Base-by-base conservation (phyloP, 2,113 vertebrate species). In the Nannospalax galili region DNA sequence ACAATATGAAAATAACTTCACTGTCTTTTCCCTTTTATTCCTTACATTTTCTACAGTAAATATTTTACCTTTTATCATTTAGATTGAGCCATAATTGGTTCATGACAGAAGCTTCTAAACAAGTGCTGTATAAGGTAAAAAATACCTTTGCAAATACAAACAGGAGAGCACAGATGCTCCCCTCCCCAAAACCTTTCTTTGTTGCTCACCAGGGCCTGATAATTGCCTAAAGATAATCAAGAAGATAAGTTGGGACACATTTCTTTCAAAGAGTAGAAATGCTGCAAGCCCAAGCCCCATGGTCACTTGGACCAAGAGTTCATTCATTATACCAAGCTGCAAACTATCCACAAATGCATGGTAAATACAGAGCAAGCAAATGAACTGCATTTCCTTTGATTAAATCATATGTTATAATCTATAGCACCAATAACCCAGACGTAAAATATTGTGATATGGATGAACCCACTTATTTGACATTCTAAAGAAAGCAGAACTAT, bases 211-310 rank as follows among this genome's bases (percentile, higher is more conserved):
- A 30, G 77, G 37, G 86, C 74, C 45, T 85, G 35, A 82, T 42
- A 64, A 91, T 12, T 62, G 16, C 9, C 58, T 73, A 84, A 58
- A 14, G 40, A 77, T 56, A 77, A 89, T 22, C 52, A 70, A 75
- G n/a, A 74, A 86, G 82, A 85, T 80, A 48, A 67, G 69, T 74
- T 37, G 1, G 65, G 30, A 65, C 86, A 80, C 10, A 75, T 22
- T 90, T 93, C 92, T 81, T 40, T 88, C 73, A 67, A 77, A 52
- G 58, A 93, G 32, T n/a, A 95, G 69, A 92, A 95, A 77, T 74
- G 28, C 65, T 58, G 78, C 24, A 60, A 60, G 12, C 35, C 24
- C 60, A 52, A 10, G 64, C 30, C 45, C 86, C 35, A 37, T 32
- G 9, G 28, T 60, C 67, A 90, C 15, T 56, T 1, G 1, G 65